phyloP scores from a whole-genome alignment of 1,140 invertebrate species.

The Drosophila arawakana region DNA sequence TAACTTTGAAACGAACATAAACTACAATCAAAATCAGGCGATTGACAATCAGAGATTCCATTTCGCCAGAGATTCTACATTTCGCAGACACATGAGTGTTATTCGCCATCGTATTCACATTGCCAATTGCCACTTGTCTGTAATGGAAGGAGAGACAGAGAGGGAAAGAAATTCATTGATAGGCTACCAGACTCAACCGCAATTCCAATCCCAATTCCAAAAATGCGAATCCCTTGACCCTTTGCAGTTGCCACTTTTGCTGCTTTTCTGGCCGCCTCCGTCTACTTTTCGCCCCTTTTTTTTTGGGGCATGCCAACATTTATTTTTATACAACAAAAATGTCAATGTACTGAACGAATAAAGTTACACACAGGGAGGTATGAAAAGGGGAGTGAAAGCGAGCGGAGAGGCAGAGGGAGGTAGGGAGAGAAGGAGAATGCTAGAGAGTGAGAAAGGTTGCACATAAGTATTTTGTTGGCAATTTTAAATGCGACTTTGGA shows the following conservation, averaged over 20 bases:
- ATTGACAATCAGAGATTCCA: constrained; percentile 30
- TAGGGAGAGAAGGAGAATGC: background rate
- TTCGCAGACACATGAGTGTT: background rate
- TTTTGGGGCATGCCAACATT: constrained; percentile 28
- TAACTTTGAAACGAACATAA: constrained; percentile 26
- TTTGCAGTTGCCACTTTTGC: constrained; percentile 8
- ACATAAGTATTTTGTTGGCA: constrained; percentile 24
- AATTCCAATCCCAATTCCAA: constrained; percentile 6
- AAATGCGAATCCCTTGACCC: constrained; percentile 32
- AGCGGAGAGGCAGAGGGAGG: background rate
- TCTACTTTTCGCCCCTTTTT: no score
- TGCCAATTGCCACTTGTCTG: constrained; percentile 25
- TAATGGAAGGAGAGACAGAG: background rate
- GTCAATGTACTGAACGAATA: constrained; percentile 35
- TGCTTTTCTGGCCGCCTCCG: background rate
- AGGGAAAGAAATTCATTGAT: constrained; percentile 12
- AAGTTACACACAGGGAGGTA: background rate
- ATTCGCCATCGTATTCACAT: background rate
- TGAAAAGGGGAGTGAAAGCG: background rate
- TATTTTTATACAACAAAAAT: constrained; percentile 51
- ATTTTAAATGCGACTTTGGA: constrained; percentile 27
- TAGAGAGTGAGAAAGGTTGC: background rate
- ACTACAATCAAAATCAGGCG: constrained; percentile 15
- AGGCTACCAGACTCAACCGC: constrained; percentile 6
- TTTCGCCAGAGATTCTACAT: constrained; percentile 8